Percentiles rank a stretch among this genome's conserved stretches.
phyloP scores from a whole-genome alignment of 2,888 invertebrate species.

The Drosophila formosana region DNA sequence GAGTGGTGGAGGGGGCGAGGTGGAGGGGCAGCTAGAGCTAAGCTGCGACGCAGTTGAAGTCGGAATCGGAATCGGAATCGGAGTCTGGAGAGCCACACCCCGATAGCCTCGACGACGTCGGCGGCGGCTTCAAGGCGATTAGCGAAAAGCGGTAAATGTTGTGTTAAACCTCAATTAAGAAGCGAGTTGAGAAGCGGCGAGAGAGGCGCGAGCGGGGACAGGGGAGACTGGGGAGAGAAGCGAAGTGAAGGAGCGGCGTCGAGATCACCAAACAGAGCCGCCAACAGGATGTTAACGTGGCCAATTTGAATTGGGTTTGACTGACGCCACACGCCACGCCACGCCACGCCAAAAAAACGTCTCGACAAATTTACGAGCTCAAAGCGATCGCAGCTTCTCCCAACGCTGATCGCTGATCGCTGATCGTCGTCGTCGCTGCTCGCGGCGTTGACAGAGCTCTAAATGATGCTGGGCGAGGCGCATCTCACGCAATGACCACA shows the following conservation, averaged over 20 bases:
- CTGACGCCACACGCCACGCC: constrained; percentile 82
- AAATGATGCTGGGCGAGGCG: constrained; percentile 52
- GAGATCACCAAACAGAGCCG: constrained; percentile 44
- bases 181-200: constrained; percentile 5
- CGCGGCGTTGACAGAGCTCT: constrained; percentile 60
- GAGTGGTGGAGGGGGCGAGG: no score
- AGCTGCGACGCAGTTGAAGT: constrained; percentile 11
- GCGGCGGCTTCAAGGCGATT: constrained; percentile 77
- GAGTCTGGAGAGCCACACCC: constrained; percentile 41
- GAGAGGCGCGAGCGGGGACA: background rate
- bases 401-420: background rate
- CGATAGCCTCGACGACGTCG: constrained; percentile 14
- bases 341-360: constrained; percentile 10
- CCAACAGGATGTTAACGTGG: constrained; percentile 74
- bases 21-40: constrained; percentile 6
- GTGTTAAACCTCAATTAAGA: constrained; percentile 83
- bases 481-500: constrained; percentile 35
- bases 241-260: background rate
- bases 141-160: constrained; percentile 83
- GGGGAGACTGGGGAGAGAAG: background rate
- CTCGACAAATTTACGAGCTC: constrained; percentile 64
- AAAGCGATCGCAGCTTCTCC: background rate
- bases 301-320: constrained; percentile 76
- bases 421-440: constrained; percentile 8
- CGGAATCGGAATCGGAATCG: background rate